Base-by-base conservation (phyloP, 1,140 invertebrate species). In the Panagrolaimus sp. region DNA sequence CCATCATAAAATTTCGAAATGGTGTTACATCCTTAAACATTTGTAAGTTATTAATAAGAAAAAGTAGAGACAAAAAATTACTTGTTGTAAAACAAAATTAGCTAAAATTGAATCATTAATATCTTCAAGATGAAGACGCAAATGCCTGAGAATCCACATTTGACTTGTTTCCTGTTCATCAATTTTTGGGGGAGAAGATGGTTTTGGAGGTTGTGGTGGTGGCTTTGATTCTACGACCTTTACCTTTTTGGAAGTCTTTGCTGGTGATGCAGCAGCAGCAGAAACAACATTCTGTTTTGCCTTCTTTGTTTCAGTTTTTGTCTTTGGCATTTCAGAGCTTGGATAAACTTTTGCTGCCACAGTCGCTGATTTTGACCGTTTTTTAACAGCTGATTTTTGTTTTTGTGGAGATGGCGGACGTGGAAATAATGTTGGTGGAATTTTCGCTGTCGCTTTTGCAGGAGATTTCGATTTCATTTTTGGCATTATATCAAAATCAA, bases 101-200 rank as follows among this genome's bases (percentile, higher is more conserved):
- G 51, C 51, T 5, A 57, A 57, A 57, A 57, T 16, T 25, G 20
- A 25, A 57, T 57, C 51, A 57, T 57, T 57, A n/a, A 57, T 27
- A 16, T 57, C 51, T 27, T 57, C 51, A 20, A 57, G 13, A 57
- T 57, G 51, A 20, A 57, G 27, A 20, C 51, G 14, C n/a, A 57
- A 57, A 16, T 57, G 51, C n/a, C 51, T n/a, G 14, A 57, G n/a
- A 57, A 57, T 57, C 51, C 51, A 57, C 51, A 57, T 57, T 16
- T 57, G 51, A 5, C 20, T 25, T 11, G 51, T 57, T 57, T 57
- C 51, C 11, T 57, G 51, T 57, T 57, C 51, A 8, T 57, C 51
- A 1, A 57, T 16, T 20, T 13, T 16, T 8, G 51, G 27, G 4
- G 31, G 31, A 7, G 31, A 38, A 4, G 31, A 38, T 38, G 31